Base-by-base conservation (phyloP, 2,797 vertebrate genomes). In the Cyprinodon diabolis region DNA sequence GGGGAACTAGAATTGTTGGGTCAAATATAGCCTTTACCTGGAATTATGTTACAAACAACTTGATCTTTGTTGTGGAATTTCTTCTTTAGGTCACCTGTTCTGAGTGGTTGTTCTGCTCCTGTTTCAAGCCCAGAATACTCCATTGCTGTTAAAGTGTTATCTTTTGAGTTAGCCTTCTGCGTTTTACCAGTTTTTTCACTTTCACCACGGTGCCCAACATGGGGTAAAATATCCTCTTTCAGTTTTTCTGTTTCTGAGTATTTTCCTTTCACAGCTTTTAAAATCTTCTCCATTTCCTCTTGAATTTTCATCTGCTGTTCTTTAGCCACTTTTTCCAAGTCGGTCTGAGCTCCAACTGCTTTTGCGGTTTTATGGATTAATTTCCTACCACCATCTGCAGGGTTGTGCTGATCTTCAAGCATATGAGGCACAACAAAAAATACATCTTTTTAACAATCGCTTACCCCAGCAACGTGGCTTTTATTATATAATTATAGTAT, bases 261-360 rank as follows among this genome's bases (percentile, higher is more conserved):
- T 66, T 77, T 77, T 30, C 51, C 84, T 74, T 70, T 89, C 9
- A 80, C 55, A 13, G 76, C 72, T 56, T 72, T 71, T 43, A 82
- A 72, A 69, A 83, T 83, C 62, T 40, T 87, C 66, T 93, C 87
- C 77, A 82, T 90, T 76, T 92, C 90, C 48, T 85, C 79, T 62
- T 65, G 77, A 68, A 88, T 77, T 86, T 93, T 92, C 7, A 82
- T 79, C 79, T 87, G 84, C 52, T 94, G 93, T 65, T 94, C 87
- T 71, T 55, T 88, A 60, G 90, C 92, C 76, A 91, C 77, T 68
- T 88, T 87, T 74, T 91, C 89, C 40, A 94, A 79, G 80, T 93
- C 84, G 6, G 25, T 55, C 6, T 6, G 58, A 0, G 81, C 15
- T 54, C 91, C 88, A 14, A 66, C 76, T 15, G 87, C 87, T 69